These are phyloP conservation scores for Geopemphigus sp. DNA, from an alignment of 1,140 invertebrate species.

Conservation along the genomic window DNA sequence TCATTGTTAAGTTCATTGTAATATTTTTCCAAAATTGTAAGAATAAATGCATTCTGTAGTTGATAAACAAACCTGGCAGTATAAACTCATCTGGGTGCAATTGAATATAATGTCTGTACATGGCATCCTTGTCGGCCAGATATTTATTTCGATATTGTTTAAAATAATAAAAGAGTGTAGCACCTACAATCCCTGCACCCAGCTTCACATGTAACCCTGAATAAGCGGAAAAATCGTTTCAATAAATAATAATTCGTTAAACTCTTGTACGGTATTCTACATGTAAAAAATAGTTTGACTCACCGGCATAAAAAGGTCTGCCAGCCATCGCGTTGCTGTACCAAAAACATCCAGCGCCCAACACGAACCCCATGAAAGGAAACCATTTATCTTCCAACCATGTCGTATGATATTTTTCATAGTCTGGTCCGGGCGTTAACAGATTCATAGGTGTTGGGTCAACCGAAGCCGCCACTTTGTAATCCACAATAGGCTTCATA, in stretches of 20 bases:
- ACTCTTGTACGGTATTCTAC: not conserved
- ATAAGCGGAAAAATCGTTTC: not conserved
- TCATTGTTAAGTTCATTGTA: no score
- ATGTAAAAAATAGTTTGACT: not conserved
- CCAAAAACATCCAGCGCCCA: not conserved
- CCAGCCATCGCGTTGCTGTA: not conserved
- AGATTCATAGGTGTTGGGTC: slow-evolving; percentile 25
- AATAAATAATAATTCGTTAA: not conserved
- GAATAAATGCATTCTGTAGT: no score
- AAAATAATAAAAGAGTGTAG: not conserved
- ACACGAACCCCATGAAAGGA: slow-evolving; percentile 32
- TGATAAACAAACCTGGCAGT: slow-evolving; percentile 58
- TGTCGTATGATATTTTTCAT: slow-evolving; percentile 16
- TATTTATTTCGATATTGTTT: slow-evolving; percentile 53
- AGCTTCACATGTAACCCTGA: slow-evolving; percentile 3
- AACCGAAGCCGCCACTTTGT: not conserved
- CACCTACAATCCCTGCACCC: not conserved
- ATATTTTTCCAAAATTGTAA: no score
- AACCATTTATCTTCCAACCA: slow-evolving; percentile 45
- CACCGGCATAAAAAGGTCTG: slow-evolving; percentile 12
- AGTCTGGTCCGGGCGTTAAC: not conserved
- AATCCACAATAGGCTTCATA: slow-evolving; percentile 36
- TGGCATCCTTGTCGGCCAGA: slow-evolving; percentile 64
- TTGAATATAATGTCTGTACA: slow-evolving; percentile 67
- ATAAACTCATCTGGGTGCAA: slow-evolving; percentile 71